Evolutionary conservation across 64 coral and sea anemone genomes (phyloP).

Genomic region (Stichodactyla helianthus): DNA sequence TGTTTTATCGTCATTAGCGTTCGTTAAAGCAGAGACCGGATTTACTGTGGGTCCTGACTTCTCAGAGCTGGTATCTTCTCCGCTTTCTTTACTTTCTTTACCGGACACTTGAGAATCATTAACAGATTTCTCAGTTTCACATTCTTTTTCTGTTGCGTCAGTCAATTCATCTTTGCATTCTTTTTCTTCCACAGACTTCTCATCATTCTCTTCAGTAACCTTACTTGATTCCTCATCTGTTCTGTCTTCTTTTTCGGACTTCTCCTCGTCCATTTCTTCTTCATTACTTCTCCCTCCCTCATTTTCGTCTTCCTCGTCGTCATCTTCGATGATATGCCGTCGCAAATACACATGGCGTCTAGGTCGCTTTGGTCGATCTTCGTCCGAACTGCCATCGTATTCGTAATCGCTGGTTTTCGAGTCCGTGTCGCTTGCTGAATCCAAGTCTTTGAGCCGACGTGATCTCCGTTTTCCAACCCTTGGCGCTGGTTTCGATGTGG

Average conservation of each 20-base stretch:
- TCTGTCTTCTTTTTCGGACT: conserved; percentile 5
- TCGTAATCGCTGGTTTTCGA: conserved; percentile 79
- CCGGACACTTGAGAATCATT: not conserved
- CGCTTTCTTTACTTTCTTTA: not conserved
- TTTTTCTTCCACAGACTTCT: conserved; percentile 1
- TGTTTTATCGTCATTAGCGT: not conserved
- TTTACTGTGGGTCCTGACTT: not conserved
- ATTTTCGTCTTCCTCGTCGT: conserved; percentile 49
- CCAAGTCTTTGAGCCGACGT: conserved; percentile 75
- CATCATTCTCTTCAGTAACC: not conserved
- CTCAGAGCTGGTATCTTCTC: not conserved
- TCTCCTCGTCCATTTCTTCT: not conserved
- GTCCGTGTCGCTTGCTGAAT: conserved; percentile 77
- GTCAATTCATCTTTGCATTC: not conserved
- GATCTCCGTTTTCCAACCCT: conserved; percentile 40
- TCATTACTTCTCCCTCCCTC: conserved; percentile 14
- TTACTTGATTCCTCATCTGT: not conserved
- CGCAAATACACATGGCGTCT: conserved; percentile 61
- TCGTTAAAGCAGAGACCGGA: not conserved
- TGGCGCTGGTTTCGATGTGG: not conserved
- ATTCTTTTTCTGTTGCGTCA: not conserved
- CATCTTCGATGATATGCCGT: conserved; percentile 54
- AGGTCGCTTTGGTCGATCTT: conserved; percentile 36
- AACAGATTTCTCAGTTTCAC: not conserved
- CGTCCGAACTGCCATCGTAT: conserved; percentile 63